Base-by-base conservation (phyloP, 2,888 invertebrate species). In the Leptopterna dolabrata region DNA sequence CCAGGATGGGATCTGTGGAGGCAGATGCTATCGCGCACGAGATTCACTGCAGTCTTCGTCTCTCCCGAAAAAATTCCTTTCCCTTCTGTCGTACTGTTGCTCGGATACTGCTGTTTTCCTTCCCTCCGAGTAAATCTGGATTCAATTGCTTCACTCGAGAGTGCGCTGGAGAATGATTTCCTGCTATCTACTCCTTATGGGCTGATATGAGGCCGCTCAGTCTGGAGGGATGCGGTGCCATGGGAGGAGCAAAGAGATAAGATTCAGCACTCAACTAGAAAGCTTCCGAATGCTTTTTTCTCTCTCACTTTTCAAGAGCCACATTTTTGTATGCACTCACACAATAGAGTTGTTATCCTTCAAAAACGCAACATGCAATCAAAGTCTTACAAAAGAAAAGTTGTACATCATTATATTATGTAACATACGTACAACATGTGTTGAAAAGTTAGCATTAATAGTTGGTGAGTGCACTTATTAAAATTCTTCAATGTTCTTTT, bases 91-190 rank as follows among this genome's bases (percentile, higher is more conserved):
- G 13, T 45, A 19, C 78, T 78, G 78, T 78, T 78, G 78, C 78
- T 36, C 41, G 45, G 78, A 78, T 78, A 78, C 78, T 43, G 78
- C 41, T 45, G 78, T 78, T 45, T 78, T 19, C 73, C 29, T 73
- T 29, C 78, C 78, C 78, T 41, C 2, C 27, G 36, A 70, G 83
- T 83, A 83, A 83, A 83, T 83, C 83, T 83, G 83, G 83, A 83
- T 83, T 83, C 83, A 83, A 83, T 83, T 83, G 83, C 83, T 70
- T 78, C 43, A 78, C 24, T 78, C 43, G 27, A 45, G 45, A 45
- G 29, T 19, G 43, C 45, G 43, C 45, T 24, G 24, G 73, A 43
- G 78, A 78, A 78, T 78, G 78, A 78, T 78, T 78, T 78, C 78
- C 78, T 78, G 78, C 78, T 41, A 78, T 78, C 78, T 45, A 41